Percentiles rank a stretch among this genome's conserved stretches.
Evolutionary conservation across 1,140 invertebrate species (phyloP).

Genomic region (Drosophila insularis): DNA sequence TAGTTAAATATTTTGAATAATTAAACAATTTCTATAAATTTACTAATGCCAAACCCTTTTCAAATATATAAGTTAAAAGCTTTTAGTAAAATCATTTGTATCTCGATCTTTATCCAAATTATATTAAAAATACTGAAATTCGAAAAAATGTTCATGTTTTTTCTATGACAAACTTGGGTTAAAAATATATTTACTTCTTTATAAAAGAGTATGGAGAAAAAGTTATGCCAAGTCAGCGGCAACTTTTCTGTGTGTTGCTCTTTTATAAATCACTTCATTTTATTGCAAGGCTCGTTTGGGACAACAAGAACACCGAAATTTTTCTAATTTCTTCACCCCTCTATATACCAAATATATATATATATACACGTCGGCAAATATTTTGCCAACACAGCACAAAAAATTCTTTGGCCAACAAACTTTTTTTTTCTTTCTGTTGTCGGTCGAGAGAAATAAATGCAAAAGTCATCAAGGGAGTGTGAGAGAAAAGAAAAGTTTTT

Average conservation of each 20-base stretch:
- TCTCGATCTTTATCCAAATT: too few relatives aligned
- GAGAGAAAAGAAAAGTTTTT: slow-evolving; percentile 69
- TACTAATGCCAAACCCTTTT: too few relatives aligned
- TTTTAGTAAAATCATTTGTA: too few relatives aligned
- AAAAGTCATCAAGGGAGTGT: slow-evolving; percentile 69
- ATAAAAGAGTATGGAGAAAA: neutral
- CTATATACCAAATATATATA: slow-evolving; percentile 11
- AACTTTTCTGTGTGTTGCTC: slow-evolving; percentile 47
- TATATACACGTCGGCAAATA: slow-evolving; percentile 33
- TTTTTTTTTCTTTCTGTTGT: slow-evolving; percentile 28
- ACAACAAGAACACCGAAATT: slow-evolving; percentile 56
- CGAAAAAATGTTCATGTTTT: neutral
- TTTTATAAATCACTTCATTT: slow-evolving; percentile 74
- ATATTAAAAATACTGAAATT: too few relatives aligned
- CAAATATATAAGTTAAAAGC: too few relatives aligned
- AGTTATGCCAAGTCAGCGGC: slow-evolving; percentile 55
- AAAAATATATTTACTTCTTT: neutral
- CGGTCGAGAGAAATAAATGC: slow-evolving; percentile 66
- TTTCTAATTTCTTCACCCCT: slow-evolving; percentile 67
- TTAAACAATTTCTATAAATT: too few relatives aligned
- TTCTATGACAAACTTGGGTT: neutral
- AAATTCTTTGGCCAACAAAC: slow-evolving; percentile 40
- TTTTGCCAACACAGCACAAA: slow-evolving; percentile 66
- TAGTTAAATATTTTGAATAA: too few relatives aligned
- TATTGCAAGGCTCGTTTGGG: slow-evolving; percentile 56